A percentile compares a stretch with the other conserved stretches of the same genome.
These are phyloP conservation scores for Python bivittatus DNA, from an alignment of 2,113 vertebrate species.

Conservation along the genomic window DNA sequence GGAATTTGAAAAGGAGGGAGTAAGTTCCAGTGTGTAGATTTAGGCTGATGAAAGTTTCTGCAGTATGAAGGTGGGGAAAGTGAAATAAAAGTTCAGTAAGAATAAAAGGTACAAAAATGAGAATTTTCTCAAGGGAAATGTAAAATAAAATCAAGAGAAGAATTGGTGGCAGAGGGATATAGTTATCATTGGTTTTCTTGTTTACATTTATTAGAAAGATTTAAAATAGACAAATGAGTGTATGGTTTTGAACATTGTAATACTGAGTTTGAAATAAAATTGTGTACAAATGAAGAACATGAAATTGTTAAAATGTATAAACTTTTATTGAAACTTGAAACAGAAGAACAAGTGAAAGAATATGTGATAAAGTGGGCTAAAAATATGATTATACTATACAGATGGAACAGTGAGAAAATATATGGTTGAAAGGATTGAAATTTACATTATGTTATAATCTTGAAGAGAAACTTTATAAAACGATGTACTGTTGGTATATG, in stretches of 20 bases:
- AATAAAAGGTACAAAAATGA: conserved; percentile 19
- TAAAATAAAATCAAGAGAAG: neutral
- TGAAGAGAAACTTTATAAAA: neutral
- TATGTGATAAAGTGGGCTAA: neutral
- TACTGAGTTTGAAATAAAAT: neutral
- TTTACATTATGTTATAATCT: neutral
- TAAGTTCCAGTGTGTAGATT: neutral
- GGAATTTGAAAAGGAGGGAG: conserved; percentile 50
- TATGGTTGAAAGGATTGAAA: neutral
- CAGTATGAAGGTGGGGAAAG: neutral
- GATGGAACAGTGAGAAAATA: neutral
- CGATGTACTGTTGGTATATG: neutral
- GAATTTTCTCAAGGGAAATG: neutral
- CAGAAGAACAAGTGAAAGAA: neutral
- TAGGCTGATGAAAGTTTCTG: conserved; percentile 36
- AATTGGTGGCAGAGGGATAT: neutral
- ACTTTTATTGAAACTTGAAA: neutral
- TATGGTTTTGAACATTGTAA: neutral
- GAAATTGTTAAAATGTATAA: neutral
- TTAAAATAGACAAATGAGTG: neutral
- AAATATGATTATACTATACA: neutral
- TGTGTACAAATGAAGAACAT: neutral
- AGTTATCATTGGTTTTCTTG: neutral
- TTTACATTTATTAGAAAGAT: neutral
- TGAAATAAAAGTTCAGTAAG: conserved; percentile 31